phyloP scores from a whole-genome alignment of 2,113 vertebrate species.

The Platanista minor region DNA sequence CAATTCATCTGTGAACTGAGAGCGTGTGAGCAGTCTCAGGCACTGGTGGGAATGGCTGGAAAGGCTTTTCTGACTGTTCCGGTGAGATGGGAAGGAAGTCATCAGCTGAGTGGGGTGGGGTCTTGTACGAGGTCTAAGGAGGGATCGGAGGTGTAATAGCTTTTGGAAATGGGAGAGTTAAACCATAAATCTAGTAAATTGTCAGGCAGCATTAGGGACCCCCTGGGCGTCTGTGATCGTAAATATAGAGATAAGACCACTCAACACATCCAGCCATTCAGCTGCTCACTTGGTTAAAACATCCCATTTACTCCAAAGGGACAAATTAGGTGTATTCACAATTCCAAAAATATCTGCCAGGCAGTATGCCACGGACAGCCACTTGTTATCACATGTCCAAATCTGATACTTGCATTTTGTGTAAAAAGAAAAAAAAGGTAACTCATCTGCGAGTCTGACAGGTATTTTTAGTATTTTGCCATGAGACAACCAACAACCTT shows the following conservation, averaged over 20 bases:
- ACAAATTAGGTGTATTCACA: background rate
- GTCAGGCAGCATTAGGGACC: background rate
- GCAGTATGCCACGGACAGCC: background rate
- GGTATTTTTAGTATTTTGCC: background rate
- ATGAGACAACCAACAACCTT: background rate
- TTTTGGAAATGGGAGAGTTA: background rate
- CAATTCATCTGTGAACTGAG: background rate
- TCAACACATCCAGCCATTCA: background rate
- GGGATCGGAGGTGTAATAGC: background rate
- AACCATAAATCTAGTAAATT: background rate
- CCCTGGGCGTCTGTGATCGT: background rate
- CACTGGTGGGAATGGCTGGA: accelerated
- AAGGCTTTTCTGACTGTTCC: background rate
- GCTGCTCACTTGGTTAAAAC: background rate
- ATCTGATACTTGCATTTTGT: background rate
- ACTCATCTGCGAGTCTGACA: background rate
- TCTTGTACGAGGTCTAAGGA: background rate
- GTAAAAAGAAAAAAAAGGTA: background rate
- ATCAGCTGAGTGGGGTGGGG: background rate
- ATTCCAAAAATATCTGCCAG: background rate
- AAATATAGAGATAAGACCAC: background rate
- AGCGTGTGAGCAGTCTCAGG: background rate
- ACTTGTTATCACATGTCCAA: background rate
- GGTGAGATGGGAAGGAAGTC: background rate
- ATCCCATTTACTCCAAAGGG: background rate